Conservation (phyloP, 2,797 vertebrate genomes). For the Cyclura pinguis region DNA sequence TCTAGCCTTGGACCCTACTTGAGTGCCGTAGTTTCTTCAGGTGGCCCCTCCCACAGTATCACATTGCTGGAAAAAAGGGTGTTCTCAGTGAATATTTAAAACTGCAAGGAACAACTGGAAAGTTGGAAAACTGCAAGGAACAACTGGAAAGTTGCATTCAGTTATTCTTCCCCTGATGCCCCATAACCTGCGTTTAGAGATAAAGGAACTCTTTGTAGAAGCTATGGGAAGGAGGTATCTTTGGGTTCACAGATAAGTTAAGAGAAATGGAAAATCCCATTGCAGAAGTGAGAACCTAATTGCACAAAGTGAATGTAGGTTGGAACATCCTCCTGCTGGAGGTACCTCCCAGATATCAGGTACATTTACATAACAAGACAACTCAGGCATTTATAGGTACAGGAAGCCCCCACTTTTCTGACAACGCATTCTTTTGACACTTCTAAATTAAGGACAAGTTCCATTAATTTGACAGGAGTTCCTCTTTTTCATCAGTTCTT, state of each 20-base stretch:
- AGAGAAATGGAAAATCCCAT: background rate
- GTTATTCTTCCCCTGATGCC: no score
- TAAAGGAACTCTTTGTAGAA: background rate
- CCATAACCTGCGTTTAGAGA: background rate
- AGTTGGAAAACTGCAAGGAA: no score
- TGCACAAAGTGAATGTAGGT: background rate
- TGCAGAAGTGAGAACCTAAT: background rate
- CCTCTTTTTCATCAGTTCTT: no score
- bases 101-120: background rate
- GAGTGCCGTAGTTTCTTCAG: background rate
- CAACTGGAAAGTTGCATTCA: background rate
- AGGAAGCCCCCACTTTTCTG: no score
- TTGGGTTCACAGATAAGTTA: background rate
- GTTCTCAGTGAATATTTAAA: background rate
- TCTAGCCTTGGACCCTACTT: background rate
- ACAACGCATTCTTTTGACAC: no score
- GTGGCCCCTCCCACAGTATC: background rate
- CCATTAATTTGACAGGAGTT: no score
- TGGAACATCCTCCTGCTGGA: background rate
- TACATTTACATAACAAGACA: background rate
- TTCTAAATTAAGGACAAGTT: no score
- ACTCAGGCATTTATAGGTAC: background rate
- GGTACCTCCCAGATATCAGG: background rate
- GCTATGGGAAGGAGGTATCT: background rate
- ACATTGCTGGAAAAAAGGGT: background rate